phyloP scores from a whole-genome alignment of 2,888 invertebrate species.

The Pristionchus mayeri region DNA sequence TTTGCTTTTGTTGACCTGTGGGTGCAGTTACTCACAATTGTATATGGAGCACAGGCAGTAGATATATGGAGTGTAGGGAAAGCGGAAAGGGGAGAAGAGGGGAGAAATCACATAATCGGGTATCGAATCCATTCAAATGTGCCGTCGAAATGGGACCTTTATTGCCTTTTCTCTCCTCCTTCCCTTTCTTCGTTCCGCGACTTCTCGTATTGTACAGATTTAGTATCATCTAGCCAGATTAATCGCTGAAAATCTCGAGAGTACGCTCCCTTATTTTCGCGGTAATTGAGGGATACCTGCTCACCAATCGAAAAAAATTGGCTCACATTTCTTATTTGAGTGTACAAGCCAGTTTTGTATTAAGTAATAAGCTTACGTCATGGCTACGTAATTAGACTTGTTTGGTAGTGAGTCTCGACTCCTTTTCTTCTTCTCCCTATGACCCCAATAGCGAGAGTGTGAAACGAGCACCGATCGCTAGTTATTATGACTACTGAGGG shows the following conservation, averaged over 20 bases:
- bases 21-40: background rate
- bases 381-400: conserved; percentile 16
- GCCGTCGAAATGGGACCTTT: conserved; percentile 10
- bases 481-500: conserved; percentile 14
- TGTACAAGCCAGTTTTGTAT: background rate
- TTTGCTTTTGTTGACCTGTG: background rate
- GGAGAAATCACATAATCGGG: conserved; percentile 33
- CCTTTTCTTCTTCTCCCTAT: background rate
- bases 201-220: background rate
- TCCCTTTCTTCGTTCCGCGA: conserved; percentile 12
- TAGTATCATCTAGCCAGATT: background rate
- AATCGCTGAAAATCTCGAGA: no score
- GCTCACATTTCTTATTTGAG: no score
- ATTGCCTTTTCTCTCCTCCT: conserved; percentile 10
- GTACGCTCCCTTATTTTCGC: background rate
- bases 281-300: background rate
- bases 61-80: background rate
- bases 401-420: conserved; percentile 3
- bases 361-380: background rate
- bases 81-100: background rate
- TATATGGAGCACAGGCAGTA: background rate
- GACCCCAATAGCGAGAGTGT: conserved; percentile 30
- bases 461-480: conserved; percentile 36
- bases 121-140: conserved; percentile 39
- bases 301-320: no score